Evolutionary conservation across 2,113 vertebrate genomes (phyloP).

Genomic region (Sula dactylatra): DNA sequence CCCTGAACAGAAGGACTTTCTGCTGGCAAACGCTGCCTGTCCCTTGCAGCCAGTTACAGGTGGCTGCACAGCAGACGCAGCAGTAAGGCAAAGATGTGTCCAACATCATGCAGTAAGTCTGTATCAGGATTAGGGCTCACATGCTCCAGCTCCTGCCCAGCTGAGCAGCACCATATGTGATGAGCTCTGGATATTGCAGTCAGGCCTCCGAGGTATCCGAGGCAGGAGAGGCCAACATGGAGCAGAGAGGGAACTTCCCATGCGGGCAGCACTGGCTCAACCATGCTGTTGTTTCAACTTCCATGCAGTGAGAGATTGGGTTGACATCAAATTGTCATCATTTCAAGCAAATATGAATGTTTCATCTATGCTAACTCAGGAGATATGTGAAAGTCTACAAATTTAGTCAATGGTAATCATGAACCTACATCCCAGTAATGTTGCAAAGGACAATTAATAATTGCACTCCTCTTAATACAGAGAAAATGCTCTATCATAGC

Average conservation of each 20-base stretch:
- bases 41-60: background rate
- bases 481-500: background rate
- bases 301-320: background rate
- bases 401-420: background rate
- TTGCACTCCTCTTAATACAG: background rate
- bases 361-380: background rate
- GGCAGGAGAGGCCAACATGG: background rate
- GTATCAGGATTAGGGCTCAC: background rate
- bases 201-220: accelerated
- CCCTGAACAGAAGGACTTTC: background rate
- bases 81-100: background rate
- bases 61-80: background rate
- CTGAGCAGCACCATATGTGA: background rate
- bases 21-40: background rate
- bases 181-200: background rate
- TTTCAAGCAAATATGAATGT: background rate
- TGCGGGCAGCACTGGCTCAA: background rate
- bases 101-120: background rate
- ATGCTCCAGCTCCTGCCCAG: background rate
- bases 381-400: background rate
- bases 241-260: background rate
- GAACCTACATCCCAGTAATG: background rate
- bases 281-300: background rate
- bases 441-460: background rate
- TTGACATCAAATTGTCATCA: background rate